Evolutionary conservation across 2,113 vertebrate species (phyloP).

Genomic region (Neodon shergylaensis): DNA sequence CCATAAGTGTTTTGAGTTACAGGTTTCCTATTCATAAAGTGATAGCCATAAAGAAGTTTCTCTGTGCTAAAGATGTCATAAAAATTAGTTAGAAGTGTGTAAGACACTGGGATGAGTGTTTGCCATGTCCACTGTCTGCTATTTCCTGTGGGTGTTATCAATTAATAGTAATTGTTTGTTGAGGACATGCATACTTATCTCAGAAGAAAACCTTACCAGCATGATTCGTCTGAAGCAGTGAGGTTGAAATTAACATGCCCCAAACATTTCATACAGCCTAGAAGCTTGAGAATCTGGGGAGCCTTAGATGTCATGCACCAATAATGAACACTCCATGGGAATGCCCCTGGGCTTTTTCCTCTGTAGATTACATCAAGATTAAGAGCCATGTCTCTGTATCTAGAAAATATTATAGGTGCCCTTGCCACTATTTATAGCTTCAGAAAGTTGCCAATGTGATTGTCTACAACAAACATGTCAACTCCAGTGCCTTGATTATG

Average conservation of each 20-base stretch:
- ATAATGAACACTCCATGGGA: constrained; percentile 2
- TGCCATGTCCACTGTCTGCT: background rate
- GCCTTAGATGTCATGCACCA: background rate
- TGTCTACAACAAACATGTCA: constrained; percentile 69
- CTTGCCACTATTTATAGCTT: constrained; percentile 67
- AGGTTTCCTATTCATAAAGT: constrained; percentile 8
- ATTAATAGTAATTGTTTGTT: background rate
- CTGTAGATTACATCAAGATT: constrained; percentile 60
- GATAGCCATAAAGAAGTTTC: background rate
- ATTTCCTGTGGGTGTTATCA: background rate
- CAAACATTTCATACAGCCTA: constrained; percentile 3
- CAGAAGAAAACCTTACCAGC: background rate
- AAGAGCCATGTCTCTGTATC: constrained; percentile 53
- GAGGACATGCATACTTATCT: background rate
- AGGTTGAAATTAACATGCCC: background rate
- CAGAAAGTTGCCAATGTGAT: constrained; percentile 68
- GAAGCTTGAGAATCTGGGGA: constrained; percentile 2
- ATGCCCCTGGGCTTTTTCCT: constrained; percentile 17
- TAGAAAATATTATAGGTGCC: constrained; percentile 57
- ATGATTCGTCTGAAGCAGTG: background rate
- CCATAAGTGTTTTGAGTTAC: background rate
- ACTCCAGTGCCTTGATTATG: constrained; percentile 60
- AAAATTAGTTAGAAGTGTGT: background rate
- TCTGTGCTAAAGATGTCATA: background rate
- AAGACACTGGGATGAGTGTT: background rate